Percentiles rank a stretch among this genome's conserved stretches.
These are phyloP conservation scores for Planococcus citri DNA, from an alignment of 1,140 invertebrate species.

Conservation along the genomic window DNA sequence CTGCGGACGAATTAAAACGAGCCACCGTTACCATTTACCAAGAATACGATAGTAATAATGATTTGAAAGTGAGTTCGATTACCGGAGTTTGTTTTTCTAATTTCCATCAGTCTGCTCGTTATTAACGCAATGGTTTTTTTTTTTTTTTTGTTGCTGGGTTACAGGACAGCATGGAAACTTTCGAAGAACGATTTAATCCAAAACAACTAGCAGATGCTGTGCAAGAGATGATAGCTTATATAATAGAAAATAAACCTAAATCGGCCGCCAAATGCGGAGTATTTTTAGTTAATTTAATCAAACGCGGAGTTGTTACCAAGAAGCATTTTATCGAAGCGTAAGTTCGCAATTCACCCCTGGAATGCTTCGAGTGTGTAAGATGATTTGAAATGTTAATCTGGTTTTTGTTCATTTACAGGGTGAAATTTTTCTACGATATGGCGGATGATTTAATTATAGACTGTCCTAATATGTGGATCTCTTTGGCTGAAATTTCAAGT, in stretches of 20 bases:
- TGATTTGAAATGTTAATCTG: constrained; percentile 1
- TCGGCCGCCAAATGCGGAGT: constrained; percentile 10
- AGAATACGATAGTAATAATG: constrained; percentile 30
- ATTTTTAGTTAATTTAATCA: constrained; percentile 9
- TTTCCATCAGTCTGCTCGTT: not conserved
- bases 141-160: too few relatives aligned
- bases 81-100: not conserved
- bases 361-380: constrained; percentile 18
- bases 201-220: not conserved
- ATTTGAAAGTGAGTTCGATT: constrained; percentile 31
- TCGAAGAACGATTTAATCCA: constrained; percentile 9
- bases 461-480: constrained; percentile 60
- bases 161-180: not conserved
- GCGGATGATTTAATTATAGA: constrained; percentile 53
- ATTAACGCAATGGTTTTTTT: not conserved
- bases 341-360: too few relatives aligned
- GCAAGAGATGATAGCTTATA: constrained; percentile 11
- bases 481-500: constrained; percentile 43
- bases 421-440: constrained; percentile 19
- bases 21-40: constrained; percentile 30
- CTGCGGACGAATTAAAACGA: constrained; percentile 22
- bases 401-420: constrained; percentile 12
- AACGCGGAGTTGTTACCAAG: not conserved
- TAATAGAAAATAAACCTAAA: constrained; percentile 16
- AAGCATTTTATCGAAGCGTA: not conserved